phyloP scores from a whole-genome alignment of 2,888 invertebrate genomes.

The Melanotus villosus region DNA sequence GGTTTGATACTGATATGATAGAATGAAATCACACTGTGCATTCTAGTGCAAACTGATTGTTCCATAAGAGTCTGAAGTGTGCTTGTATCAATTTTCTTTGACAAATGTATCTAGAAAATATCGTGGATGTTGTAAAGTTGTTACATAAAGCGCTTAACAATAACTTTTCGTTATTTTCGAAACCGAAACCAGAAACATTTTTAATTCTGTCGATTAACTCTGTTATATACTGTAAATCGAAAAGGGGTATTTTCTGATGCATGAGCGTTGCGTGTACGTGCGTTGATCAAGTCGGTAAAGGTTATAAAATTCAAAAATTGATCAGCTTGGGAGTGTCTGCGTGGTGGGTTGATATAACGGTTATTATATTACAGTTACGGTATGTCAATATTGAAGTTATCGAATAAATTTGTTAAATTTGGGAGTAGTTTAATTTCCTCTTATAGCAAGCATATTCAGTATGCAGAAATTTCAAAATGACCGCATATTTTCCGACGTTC shows the following conservation, averaged over 20 bases:
- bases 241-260: constrained; percentile 9
- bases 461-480: constrained; percentile 13
- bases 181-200: no score
- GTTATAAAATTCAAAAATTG: constrained; percentile 2
- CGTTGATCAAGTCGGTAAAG: constrained; percentile 1
- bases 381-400: constrained; percentile 20
- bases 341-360: constrained; percentile 1
- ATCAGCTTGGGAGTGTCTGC: not conserved
- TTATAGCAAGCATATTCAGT: not conserved
- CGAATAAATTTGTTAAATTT: constrained; percentile 2
- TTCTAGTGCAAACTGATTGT: no score
- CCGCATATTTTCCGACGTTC: not conserved
- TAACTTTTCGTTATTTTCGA: no score
- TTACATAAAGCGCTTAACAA: no score
- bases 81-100: no score
- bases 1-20: no score
- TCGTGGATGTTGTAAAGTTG: no score
- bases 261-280: constrained; percentile 1
- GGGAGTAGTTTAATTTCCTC: not conserved
- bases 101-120: no score
- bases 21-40: no score
- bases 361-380: constrained; percentile 20
- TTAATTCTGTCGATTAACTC: not conserved
- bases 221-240: constrained; percentile 8
- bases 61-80: no score